phyloP scores from a whole-genome alignment of 2,113 vertebrate species.

The Galeopterus variegatus region DNA sequence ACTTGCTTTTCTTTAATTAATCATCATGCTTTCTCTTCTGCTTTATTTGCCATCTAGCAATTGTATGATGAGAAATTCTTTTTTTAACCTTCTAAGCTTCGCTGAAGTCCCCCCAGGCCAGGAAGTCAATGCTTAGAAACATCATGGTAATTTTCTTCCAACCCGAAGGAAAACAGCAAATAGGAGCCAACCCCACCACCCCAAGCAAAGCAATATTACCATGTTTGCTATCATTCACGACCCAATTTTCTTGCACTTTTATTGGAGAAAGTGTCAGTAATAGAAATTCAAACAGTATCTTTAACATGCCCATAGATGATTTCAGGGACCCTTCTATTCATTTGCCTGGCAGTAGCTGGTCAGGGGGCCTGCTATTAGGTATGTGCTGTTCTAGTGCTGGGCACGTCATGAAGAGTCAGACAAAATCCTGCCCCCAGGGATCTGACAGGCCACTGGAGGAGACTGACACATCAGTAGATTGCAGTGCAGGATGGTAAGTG shows the following conservation, averaged over 20 bases:
- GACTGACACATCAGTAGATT: neutral
- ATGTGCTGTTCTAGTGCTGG: neutral
- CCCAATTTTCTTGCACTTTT: neutral
- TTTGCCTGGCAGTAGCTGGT: neutral
- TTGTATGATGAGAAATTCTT: neutral
- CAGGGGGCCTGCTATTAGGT: neutral
- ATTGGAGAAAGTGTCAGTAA: neutral
- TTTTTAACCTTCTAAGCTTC: neutral
- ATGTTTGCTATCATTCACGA: neutral
- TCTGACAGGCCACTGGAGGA: neutral
- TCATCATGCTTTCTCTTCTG: neutral
- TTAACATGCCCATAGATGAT: neutral
- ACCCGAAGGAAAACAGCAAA: neutral
- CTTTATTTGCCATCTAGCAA: neutral
- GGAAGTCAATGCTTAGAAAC: neutral
- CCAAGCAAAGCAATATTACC: neutral
- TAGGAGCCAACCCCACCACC: neutral
- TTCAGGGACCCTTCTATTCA: neutral
- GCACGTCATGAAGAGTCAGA: no score
- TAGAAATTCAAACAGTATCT: neutral
- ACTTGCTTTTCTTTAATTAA: slow-evolving; percentile 9
- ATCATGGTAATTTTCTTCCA: neutral
- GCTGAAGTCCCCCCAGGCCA: neutral
- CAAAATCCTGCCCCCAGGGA: neutral
- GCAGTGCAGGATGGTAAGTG: neutral